Evolutionary conservation across 2,797 vertebrate species (phyloP).

Genomic region (Halcyon chelicuti): DNA sequence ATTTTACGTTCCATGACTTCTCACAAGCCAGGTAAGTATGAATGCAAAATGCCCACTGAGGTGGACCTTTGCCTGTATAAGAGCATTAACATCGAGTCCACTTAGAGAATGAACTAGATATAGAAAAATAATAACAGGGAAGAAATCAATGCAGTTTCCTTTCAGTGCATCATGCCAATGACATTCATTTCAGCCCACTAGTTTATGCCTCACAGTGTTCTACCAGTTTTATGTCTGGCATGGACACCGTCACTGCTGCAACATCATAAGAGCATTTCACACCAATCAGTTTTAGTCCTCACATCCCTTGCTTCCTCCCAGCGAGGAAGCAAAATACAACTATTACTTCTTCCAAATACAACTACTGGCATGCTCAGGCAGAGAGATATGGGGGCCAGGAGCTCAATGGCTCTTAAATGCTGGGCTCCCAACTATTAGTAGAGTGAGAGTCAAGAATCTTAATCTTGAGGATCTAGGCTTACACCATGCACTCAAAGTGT

Average conservation of each 20-base stretch:
- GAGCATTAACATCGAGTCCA: neutral
- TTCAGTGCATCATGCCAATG: neutral
- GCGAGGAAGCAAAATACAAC: neutral
- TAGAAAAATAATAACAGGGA: neutral
- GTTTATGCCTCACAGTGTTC: neutral
- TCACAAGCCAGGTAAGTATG: neutral
- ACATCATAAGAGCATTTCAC: accelerated
- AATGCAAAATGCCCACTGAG: neutral
- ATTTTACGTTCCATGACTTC: neutral
- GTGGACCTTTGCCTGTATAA: neutral
- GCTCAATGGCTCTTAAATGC: neutral
- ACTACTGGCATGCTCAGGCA: neutral
- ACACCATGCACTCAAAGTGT: neutral
- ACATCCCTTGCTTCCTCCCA: neutral
- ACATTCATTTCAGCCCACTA: neutral
- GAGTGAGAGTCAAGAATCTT: neutral
- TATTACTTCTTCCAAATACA: neutral
- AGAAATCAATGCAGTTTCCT: neutral
- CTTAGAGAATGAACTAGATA: neutral
- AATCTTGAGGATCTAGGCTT: conserved; percentile 28
- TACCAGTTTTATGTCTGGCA: neutral
- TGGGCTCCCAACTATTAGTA: neutral
- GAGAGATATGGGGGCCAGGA: neutral
- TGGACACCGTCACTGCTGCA: accelerated
- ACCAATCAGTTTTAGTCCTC: neutral